Base-by-base conservation (phyloP, 2,113 vertebrate species). In the Platichthys flesus region DNA sequence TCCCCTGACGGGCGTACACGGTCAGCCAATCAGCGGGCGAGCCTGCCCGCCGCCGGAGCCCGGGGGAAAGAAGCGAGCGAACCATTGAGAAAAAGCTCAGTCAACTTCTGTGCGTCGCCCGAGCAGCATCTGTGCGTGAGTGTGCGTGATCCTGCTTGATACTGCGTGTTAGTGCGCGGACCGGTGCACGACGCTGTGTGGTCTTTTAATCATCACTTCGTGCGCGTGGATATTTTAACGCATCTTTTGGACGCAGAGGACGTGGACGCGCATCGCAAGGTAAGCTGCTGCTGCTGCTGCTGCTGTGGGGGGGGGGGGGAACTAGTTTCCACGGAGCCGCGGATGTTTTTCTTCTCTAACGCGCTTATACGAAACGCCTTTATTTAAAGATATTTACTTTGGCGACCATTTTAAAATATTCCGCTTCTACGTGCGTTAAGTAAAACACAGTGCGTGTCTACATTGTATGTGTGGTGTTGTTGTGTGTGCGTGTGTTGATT, bases 41-140 rank as follows among this genome's bases (percentile, higher is more conserved):
- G 72, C 60, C 49, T 9, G 70, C 72, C 47, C 65, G 62, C 80
- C 4, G 67, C 79, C 67, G 28, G 78, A 74, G 85, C 89, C 71
- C 84, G 54, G 71, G 89, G 83, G 89, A 87, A 92, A 91, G 89
- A 88, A 92, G 89, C 74, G 61, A 71, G 37, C 76, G 82, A 76
- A 85, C 85, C 91, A 90, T 94, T 90, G 86, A 83, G 82, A 52
- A 80, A 90, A 74, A 84, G 86, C 93, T 92, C 91, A 95, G 94
- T 95, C 91, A 93, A 94, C 90, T 94, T 93, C 88, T 84, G 87
- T 55, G 74, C 86, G 88, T 85, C 79, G 84, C 67, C 65, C 86
- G 78, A 79, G 78, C 31, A 6, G 3, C 85, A 80, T 73, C 77
- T 47, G 62, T 64, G 13, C 31, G 24, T 26, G 65, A 21, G 40